Base-by-base conservation (phyloP, 2,797 vertebrate species). In the Danionella dracula region DNA sequence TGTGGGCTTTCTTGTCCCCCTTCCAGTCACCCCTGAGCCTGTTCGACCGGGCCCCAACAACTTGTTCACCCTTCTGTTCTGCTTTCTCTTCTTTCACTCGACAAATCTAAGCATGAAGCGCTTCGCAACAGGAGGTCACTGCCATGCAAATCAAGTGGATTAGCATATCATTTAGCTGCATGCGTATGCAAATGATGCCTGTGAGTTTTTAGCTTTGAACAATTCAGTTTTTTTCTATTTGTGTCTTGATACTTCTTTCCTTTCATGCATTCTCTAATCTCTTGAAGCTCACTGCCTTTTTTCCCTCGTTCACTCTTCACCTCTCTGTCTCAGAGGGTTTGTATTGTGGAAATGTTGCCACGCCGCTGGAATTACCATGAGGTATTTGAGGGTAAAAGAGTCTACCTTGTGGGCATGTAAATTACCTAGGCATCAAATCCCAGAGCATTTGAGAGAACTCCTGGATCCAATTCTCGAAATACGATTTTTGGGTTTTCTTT, bases 161-260 rank as follows among this genome's bases (percentile, higher is more conserved):
- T 90, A 87, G 86, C 85, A 90, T 83, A 86, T 85, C 83, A 84
- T 87, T 85, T 82, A 86, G 71, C 51, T 13, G 84, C 82, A 88
- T 87, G 85, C 84, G 86, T 89, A 90, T 90, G 89, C 83, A 88
- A 89, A 89, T 87, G 77, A 62, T 44, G 81, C 80, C 85, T 88
- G 88, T 86, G 49, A 34, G 48, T 54, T 63, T 65, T 68, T 17
- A 32, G 60, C 55, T 51, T 29, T 41, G 44, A 66, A 68, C 40
- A 15, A 41, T 40, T 59, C 68, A 49, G 41, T 34, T 34, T 16
- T 54, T 17, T 46, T 45, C 46, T 62, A 15, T 44, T 29, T 54
- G 32, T 37, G 41, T 46, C 41, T 46, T 42, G 54, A 64, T 51
- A 38, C 54, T 17, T 64, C 59, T 61, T 40, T 61, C 45, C 31